A percentile compares a stretch with the other conserved stretches of the same genome.
phyloP scores from a whole-genome alignment of 2,113 vertebrate species.

The Triplophysa tibetana region DNA sequence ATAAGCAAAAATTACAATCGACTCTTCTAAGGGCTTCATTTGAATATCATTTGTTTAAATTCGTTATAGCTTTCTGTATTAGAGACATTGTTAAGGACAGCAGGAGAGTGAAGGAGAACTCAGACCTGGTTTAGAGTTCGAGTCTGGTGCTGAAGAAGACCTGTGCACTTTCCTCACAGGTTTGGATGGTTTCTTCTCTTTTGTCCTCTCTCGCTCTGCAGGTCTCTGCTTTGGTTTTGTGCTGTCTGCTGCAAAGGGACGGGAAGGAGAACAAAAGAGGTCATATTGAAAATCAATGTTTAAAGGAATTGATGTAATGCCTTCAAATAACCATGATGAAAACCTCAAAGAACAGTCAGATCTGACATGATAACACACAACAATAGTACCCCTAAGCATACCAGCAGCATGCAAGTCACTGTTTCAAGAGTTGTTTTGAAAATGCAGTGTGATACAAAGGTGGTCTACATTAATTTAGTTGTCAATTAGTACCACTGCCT shows the following conservation, averaged over 20 bases:
- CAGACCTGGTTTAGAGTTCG: conserved; percentile 83
- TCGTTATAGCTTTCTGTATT: background rate
- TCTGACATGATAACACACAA: conserved; percentile 3
- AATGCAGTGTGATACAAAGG: background rate
- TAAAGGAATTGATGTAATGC: background rate
- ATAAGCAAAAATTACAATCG: background rate
- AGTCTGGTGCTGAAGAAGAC: conserved; percentile 69
- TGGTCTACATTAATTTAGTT: background rate
- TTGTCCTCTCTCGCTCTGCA: conserved; percentile 67
- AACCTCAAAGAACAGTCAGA: conserved; percentile 9
- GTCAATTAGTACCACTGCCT: background rate
- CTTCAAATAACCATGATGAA: background rate
- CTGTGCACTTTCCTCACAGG: conserved; percentile 87
- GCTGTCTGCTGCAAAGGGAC: conserved; percentile 44
- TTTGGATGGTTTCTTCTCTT: conserved; percentile 79
- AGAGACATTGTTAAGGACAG: background rate
- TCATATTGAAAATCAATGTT: background rate
- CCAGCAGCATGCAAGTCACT: conserved; percentile 4
- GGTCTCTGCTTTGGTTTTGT: conserved; percentile 68
- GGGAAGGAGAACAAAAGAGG: background rate
- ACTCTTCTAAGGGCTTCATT: background rate
- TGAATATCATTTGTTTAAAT: conserved; percentile 10
- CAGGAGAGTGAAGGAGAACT: background rate
- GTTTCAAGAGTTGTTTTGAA: background rate
- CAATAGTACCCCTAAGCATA: background rate